Evolutionary conservation across 2,113 vertebrate species (phyloP).

Genomic region (Neomonachus schauinslandi): DNA sequence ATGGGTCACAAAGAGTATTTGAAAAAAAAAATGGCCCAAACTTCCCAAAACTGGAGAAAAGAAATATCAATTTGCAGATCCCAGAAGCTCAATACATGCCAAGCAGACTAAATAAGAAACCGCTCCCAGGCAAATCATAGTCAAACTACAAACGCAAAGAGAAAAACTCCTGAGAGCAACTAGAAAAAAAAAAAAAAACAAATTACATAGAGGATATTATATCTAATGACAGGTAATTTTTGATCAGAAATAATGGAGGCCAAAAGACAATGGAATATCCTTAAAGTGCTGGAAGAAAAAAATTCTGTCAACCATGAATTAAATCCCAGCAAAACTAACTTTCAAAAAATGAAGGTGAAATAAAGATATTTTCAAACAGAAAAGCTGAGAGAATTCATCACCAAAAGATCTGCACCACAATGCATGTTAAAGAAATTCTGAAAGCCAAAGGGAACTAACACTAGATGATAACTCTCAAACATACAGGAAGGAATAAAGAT

Average conservation of each 20-base stretch:
- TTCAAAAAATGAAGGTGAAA: conserved; percentile 1
- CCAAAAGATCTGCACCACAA: background rate
- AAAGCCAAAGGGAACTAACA: background rate
- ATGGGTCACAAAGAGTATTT: background rate
- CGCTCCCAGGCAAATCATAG: background rate
- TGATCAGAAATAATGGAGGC: background rate
- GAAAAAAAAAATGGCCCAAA: background rate
- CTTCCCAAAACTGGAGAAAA: background rate
- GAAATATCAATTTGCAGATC: background rate
- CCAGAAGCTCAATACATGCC: background rate
- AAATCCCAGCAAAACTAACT: background rate
- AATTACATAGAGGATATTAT: background rate
- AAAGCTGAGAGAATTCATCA: background rate
- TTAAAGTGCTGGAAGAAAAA: background rate
- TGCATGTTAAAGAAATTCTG: background rate
- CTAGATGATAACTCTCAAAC: background rate
- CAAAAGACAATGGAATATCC: background rate
- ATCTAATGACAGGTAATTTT: background rate
- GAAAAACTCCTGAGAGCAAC: background rate
- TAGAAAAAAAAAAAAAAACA: background rate
- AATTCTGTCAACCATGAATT: background rate
- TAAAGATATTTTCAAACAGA: background rate
- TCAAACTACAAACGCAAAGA: background rate
- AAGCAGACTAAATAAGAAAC: background rate
- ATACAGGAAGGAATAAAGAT: background rate